These are phyloP conservation scores for Zhuqinia jingwanae DNA, from an alignment of 2,888 invertebrate species.

Conservation along the genomic window DNA sequence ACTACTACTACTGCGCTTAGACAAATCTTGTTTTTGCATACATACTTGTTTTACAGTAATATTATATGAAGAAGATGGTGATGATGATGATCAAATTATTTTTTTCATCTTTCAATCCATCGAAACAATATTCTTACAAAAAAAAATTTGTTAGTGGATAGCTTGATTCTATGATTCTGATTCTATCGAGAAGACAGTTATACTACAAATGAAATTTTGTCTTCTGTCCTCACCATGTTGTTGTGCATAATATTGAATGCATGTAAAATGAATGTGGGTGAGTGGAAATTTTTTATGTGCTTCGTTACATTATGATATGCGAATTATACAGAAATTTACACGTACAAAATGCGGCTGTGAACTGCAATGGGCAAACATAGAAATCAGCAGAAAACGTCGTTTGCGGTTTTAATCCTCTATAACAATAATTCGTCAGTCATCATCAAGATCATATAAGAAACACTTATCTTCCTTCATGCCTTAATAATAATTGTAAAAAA, in stretches of 20 bases:
- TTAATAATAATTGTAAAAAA: constrained; percentile 39
- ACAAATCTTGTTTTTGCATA: background rate
- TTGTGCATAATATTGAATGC: too few relatives aligned
- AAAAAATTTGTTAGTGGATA: background rate
- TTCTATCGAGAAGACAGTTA: too few relatives aligned
- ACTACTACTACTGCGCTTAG: too few relatives aligned
- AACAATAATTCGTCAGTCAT: background rate
- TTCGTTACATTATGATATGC: background rate
- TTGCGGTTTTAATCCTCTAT: too few relatives aligned
- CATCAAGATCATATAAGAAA: background rate
- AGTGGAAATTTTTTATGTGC: too few relatives aligned
- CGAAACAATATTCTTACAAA: background rate
- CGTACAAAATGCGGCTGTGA: background rate
- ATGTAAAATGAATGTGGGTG: too few relatives aligned
- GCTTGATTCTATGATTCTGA: too few relatives aligned
- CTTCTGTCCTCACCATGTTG: too few relatives aligned
- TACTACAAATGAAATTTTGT: too few relatives aligned
- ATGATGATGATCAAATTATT: background rate
- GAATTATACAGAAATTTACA: background rate
- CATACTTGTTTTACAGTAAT: background rate
- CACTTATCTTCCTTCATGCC: constrained; percentile 33
- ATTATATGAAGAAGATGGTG: background rate
- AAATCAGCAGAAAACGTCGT: background rate
- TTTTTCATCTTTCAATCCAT: constrained; percentile 5
- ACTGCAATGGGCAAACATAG: background rate